Percentiles rank a stretch among this genome's conserved stretches.
phyloP scores from a whole-genome alignment of 2,888 invertebrate species.

The Agonopterix alstromeriana region DNA sequence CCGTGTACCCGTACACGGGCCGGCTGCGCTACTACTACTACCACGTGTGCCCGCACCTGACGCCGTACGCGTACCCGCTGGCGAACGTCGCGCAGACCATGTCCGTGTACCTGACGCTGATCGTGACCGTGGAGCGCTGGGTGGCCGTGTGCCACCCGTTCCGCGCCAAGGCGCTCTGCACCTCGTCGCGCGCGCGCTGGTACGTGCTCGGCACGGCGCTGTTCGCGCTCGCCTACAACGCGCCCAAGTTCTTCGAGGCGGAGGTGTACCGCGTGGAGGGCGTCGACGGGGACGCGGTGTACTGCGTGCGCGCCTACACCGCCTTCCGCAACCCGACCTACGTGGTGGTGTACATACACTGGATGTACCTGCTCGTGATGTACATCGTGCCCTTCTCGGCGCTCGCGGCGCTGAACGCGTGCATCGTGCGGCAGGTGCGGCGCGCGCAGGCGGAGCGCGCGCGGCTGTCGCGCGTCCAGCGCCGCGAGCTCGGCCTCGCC shows the following conservation, averaged over 20 bases:
- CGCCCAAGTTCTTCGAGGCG: constrained; percentile 87
- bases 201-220: constrained; percentile 89
- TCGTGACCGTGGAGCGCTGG: constrained; percentile 95
- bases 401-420: constrained; percentile 91
- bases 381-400: constrained; percentile 94
- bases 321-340: constrained; percentile 84
- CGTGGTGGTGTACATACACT: constrained; percentile 92
- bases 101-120: constrained; percentile 93
- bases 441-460: constrained; percentile 93
- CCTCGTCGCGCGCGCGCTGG: constrained; percentile 88
- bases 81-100: constrained; percentile 94
- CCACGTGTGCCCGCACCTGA: constrained; percentile 87
- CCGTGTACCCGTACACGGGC: constrained; percentile 89
- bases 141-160: constrained; percentile 96
- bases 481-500: constrained; percentile 94
- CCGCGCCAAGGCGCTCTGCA: constrained; percentile 92
- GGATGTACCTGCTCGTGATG: constrained; percentile 96
- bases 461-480: constrained; percentile 91
- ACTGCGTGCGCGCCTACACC: constrained; percentile 82
- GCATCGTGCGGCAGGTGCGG: constrained; percentile 93
- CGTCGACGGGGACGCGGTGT: constrained; percentile 74
- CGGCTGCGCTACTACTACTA: constrained; percentile 86
- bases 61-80: constrained; percentile 87
- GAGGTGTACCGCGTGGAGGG: constrained; percentile 56
- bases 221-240: constrained; percentile 90